Base-by-base conservation (phyloP, 1,140 invertebrate genomes). In the Euwallacea similis region DNA sequence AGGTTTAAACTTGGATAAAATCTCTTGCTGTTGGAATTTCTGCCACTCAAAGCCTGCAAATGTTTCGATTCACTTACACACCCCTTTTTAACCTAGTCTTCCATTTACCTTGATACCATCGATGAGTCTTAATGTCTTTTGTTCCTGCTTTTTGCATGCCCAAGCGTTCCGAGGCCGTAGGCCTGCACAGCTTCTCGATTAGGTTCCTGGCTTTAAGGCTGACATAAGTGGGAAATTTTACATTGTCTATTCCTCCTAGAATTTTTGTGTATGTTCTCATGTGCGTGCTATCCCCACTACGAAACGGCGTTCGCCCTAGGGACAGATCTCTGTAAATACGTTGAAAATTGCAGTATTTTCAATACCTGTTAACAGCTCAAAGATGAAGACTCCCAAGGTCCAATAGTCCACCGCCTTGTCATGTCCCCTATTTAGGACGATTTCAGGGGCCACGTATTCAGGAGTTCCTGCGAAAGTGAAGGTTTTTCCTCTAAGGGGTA, bases 241-340 rank as follows among this genome's bases (percentile, higher is more conserved):
- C 88, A 46, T 91, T 89, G 76, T 98, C 96, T 43, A 99, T 94
- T 60, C 85, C 96, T 78, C 94, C 94, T 42, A 93, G 80, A 72
- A 99, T 99, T 66, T 95, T 89, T 76, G 97, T 98, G 81, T 99
- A 99, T 0, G 96, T 99, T 79, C 94, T 95, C 91, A 99, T 97
- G 75, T 98, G 95, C 79, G 94, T 93, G 7, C 86, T 81, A 79
- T 89, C 88, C 2, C 89, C 89, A 0, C 91, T 94, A 55, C 93
- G 88, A 82, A 98, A 99, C 0, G 97, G 97, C 10, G 97, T 97
- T 76, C 92, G 96, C 2, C 74, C 74, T 73, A 43, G 11, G 10
- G 16, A 56, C n/a, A 4, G 16, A 56, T 7, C 0, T 4, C 1
- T 16, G 10, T 13, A 13, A n/a, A 15, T 16, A 56, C 9, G 16